Conservation (phyloP, 2,113 vertebrate species). For the Tachysurus vachellii region DNA sequence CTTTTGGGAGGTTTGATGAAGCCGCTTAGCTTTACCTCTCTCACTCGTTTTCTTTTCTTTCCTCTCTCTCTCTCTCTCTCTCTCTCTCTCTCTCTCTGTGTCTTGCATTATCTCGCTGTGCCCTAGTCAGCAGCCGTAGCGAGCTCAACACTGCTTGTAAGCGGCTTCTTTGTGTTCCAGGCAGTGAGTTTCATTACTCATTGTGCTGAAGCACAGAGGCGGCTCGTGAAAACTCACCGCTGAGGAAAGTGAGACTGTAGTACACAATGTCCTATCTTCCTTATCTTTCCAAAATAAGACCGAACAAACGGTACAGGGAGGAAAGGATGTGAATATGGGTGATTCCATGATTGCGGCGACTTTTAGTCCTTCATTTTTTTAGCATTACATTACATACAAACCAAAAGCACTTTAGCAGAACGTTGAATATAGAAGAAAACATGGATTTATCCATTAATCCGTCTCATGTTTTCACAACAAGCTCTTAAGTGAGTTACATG, state of each 20-base stretch:
- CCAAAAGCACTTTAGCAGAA: not conserved
- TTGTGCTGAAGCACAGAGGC: constrained; percentile 44
- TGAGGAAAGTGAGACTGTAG: constrained; percentile 24
- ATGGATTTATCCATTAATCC: not conserved
- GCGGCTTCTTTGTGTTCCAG: constrained; percentile 50
- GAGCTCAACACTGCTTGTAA: constrained; percentile 44
- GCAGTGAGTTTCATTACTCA: constrained; percentile 52
- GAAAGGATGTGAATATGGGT: not conserved
- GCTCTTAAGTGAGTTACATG: not conserved
- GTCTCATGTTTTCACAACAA: not conserved
- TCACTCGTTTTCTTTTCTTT: not conserved
- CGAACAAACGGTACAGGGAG: not conserved
- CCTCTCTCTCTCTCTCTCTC: not conserved
- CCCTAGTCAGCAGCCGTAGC: constrained; percentile 48
- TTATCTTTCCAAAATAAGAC: constrained; percentile 28
- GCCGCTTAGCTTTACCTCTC: constrained; percentile 44
- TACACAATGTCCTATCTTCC: constrained; percentile 15
- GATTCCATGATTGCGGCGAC: not conserved
- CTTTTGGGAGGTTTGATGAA: constrained; percentile 55
- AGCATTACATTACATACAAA: not conserved
- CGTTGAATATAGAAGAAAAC: not conserved
- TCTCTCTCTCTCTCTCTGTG: not conserved
- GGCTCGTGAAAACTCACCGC: not conserved
- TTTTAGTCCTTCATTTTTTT: not conserved
- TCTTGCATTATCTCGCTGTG: constrained; percentile 45